These are phyloP conservation scores for Cyaniris semiargus DNA, from an alignment of 2,888 invertebrate species.

Conservation along the genomic window DNA sequence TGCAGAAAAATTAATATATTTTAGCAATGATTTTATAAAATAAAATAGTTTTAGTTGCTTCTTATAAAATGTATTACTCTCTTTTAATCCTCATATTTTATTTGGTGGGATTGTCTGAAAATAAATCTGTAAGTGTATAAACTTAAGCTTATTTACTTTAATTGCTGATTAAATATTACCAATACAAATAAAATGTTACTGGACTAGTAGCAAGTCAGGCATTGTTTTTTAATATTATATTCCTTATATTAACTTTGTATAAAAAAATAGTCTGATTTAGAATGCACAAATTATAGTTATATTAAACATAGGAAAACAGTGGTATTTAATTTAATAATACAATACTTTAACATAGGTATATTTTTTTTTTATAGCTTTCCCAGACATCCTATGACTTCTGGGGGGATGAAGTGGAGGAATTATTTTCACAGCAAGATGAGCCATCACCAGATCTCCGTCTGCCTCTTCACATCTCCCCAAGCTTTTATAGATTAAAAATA, in stretches of 20 bases:
- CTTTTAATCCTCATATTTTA: conserved; percentile 46
- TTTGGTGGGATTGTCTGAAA: conserved; percentile 46
- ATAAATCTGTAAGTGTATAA: conserved; percentile 51
- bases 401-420: conserved; percentile 68
- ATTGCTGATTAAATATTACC: background rate
- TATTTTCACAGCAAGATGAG: conserved; percentile 55
- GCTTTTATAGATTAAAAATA: conserved; percentile 79
- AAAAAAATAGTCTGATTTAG: background rate
- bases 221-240: background rate
- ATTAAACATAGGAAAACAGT: background rate
- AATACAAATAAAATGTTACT: background rate
- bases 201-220: background rate
- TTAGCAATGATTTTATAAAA: background rate
- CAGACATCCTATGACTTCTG: conserved; percentile 60
- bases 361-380: conserved; percentile 49
- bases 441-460: conserved; percentile 66
- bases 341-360: background rate
- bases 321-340: background rate
- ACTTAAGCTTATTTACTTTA: background rate
- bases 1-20: background rate
- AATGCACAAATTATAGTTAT: background rate
- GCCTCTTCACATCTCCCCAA: conserved; percentile 74
- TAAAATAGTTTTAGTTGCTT: background rate
- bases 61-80: background rate
- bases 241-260: background rate